Percentiles rank a stretch among this genome's conserved stretches.
phyloP scores from a whole-genome alignment of 30 jellyfish, hydroid and myxozoan species.

The Hydractinia echinata region DNA sequence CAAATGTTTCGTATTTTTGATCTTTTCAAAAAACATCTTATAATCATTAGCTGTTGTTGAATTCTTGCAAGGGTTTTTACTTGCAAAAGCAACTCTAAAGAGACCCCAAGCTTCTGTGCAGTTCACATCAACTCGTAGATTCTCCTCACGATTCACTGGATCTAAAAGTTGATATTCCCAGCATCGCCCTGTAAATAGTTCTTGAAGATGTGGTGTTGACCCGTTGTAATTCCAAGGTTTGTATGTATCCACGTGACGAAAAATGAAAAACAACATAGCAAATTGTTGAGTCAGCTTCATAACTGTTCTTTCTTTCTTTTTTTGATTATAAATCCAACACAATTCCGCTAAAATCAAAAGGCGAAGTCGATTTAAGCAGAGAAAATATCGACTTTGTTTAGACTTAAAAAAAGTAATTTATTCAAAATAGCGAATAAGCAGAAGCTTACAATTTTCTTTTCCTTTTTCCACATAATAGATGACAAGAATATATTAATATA shows the following conservation, averaged over 20 bases:
- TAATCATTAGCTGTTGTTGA: background rate
- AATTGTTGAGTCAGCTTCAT: too few species aligned
- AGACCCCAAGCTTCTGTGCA: conserved; percentile 24
- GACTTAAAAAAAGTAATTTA: too few species aligned
- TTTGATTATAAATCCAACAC: too few species aligned
- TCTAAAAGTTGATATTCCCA: conserved; percentile 11
- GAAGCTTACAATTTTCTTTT: too few species aligned
- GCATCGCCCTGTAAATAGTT: conserved; percentile 26
- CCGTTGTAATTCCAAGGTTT: conserved; percentile 2
- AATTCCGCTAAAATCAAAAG: too few species aligned
- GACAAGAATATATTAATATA: too few species aligned
- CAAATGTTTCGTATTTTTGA: background rate
- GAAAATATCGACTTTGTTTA: too few species aligned
- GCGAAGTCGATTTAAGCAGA: too few species aligned
- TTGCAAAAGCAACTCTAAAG: conserved; percentile 7
- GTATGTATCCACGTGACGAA: background rate
- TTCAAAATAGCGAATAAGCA: too few species aligned
- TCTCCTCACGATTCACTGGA: conserved; percentile 1
- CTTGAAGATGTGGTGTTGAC: conserved; percentile 22
- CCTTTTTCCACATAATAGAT: too few species aligned
- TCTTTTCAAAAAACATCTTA: conserved; percentile 3
- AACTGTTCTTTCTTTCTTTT: too few species aligned
- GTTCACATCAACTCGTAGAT: conserved; percentile 1
- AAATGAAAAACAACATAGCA: too few species aligned
- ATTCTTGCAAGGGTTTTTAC: conserved; percentile 11